Conservation (phyloP, 2,797 vertebrate genomes). For the Arrhamphus sclerolepis region DNA sequence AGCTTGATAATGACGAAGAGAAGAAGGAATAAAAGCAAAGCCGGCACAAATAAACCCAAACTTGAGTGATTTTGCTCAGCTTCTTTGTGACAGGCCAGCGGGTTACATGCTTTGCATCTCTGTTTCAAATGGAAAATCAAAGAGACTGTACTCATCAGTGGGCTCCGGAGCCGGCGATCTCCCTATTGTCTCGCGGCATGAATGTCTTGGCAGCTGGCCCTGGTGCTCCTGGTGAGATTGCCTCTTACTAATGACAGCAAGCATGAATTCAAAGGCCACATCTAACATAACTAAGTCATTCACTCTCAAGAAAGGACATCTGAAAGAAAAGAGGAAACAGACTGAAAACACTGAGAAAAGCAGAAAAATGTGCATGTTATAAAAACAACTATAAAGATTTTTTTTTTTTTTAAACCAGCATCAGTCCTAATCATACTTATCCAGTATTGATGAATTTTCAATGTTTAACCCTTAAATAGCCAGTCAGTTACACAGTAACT, state of each 20-base stretch:
- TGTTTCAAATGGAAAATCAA: conserved; percentile 69
- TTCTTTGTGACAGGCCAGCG: conserved; percentile 54
- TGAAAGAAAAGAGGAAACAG: conserved; percentile 13
- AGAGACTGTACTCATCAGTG: conserved; percentile 65
- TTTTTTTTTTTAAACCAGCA: no score
- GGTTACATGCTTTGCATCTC: conserved; percentile 60
- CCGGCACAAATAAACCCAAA: conserved; percentile 50
- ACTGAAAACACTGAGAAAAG: conserved; percentile 1
- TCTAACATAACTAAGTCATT: conserved; percentile 43
- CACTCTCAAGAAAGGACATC: conserved; percentile 33
- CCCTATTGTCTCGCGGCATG: conserved; percentile 56
- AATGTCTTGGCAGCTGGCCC: conserved; percentile 66
- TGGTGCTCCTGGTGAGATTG: conserved; percentile 40
- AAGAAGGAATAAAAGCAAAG: conserved; percentile 46
- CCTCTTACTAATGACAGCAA: conserved; percentile 64
- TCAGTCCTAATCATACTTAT: no score
- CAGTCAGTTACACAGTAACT: no score
- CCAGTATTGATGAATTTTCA: no score
- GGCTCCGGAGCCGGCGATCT: conserved; percentile 46
- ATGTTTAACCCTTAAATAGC: no score
- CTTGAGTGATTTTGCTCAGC: conserved; percentile 52
- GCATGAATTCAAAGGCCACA: conserved; percentile 63
- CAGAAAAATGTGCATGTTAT: no score
- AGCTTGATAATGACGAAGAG: conserved; percentile 47
- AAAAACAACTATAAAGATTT: no score